Evolutionary conservation across 2,797 vertebrate genomes (phyloP).

Genomic region (Danio choprae): DNA sequence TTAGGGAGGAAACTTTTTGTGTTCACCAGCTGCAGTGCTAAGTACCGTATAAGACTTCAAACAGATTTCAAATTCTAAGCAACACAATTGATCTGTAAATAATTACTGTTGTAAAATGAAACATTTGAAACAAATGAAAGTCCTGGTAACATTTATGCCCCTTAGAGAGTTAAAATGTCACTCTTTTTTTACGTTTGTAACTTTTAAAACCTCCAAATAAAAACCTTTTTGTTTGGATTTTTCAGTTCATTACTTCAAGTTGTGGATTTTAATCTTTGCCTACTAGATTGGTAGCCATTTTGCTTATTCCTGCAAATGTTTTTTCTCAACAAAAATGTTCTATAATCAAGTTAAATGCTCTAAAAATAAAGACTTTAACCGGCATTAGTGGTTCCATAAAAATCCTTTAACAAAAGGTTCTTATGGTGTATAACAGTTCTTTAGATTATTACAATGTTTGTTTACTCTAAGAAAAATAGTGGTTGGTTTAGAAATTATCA

Average conservation of each 20-base stretch:
- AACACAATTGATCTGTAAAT: background rate
- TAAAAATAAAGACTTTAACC: too few species aligned
- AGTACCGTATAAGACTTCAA: slow-evolving; percentile 40
- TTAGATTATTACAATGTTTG: too few species aligned
- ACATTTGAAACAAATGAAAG: background rate
- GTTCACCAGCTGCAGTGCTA: slow-evolving; percentile 47
- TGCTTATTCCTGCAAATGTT: too few species aligned
- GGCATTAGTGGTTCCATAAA: too few species aligned
- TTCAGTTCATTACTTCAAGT: background rate
- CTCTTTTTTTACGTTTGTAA: background rate
- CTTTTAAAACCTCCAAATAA: background rate
- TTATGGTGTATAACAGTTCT: too few species aligned
- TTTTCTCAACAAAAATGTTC: too few species aligned
- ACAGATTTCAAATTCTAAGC: background rate
- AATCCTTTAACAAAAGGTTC: too few species aligned
- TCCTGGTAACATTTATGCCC: background rate
- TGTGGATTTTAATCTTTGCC: background rate
- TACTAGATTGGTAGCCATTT: background rate
- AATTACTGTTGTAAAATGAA: background rate
- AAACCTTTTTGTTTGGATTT: background rate
- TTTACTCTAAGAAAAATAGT: too few species aligned
- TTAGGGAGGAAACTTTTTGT: slow-evolving; percentile 27
- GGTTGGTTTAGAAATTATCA: too few species aligned
- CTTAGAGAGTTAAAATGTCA: background rate
- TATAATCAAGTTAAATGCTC: too few species aligned